Conservation (phyloP, 2,113 vertebrate genomes). For the Poicephalus meyeri region DNA sequence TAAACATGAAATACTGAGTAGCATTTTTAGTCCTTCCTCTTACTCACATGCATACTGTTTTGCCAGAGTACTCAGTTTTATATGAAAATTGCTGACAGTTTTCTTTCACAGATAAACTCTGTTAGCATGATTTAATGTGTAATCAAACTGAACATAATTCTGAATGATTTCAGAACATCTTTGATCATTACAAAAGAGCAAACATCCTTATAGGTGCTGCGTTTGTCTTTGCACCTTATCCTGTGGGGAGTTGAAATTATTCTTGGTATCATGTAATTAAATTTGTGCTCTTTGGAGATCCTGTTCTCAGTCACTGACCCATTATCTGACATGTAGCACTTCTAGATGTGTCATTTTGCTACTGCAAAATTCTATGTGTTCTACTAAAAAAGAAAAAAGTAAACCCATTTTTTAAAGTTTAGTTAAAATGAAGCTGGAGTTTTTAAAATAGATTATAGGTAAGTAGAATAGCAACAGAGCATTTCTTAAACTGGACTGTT, state of each 20-base stretch:
- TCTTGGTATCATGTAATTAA: neutral
- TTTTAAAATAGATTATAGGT: neutral
- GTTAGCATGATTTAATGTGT: neutral
- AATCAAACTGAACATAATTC: neutral
- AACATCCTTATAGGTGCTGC: neutral
- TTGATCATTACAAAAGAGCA: neutral
- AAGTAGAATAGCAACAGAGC: neutral
- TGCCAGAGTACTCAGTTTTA: neutral
- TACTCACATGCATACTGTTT: neutral
- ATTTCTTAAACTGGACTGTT: neutral
- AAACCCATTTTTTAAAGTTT: neutral
- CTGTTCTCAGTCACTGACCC: neutral
- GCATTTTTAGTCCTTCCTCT: neutral
- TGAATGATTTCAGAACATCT: neutral
- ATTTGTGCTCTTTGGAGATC: neutral
- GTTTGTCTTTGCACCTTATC: neutral
- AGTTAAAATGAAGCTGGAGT: neutral
- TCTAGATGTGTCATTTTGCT: constrained; percentile 11
- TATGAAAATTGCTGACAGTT: neutral
- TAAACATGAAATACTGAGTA: neutral
- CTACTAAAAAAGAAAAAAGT: neutral
- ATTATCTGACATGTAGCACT: neutral
- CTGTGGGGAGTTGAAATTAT: neutral
- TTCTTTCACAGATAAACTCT: neutral
- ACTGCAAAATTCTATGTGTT: neutral